A percentile compares a stretch with the other conserved stretches of the same genome.
Conservation (phyloP, 2,113 vertebrate genomes). For the Suncus etruscus region DNA sequence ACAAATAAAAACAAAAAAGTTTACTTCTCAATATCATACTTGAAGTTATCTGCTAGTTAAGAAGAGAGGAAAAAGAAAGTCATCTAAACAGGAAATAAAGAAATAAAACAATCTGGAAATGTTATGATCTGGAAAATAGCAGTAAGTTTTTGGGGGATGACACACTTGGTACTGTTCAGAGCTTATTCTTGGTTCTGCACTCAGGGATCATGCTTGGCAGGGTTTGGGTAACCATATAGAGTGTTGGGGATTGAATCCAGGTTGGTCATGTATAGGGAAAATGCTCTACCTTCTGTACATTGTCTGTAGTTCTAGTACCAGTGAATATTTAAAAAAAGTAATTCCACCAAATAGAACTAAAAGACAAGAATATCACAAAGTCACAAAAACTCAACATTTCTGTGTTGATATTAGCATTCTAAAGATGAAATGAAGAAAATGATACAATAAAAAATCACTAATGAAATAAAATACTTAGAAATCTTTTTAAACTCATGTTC, state of each 20-base stretch:
- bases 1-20: too few relatives aligned
- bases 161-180: too few relatives aligned
- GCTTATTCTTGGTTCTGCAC: too few relatives aligned
- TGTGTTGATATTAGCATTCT: background rate
- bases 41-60: background rate
- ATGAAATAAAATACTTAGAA: background rate
- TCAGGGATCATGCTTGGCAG: too few relatives aligned
- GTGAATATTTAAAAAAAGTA: too few relatives aligned
- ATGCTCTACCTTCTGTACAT: too few relatives aligned
- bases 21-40: background rate
- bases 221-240: too few relatives aligned
- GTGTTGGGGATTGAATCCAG: too few relatives aligned
- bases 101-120: slow-evolving; percentile 6
- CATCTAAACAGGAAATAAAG: slow-evolving; percentile 9
- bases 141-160: background rate
- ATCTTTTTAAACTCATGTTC: background rate
- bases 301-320: too few relatives aligned
- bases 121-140: background rate
- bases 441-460: background rate
- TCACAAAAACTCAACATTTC: slow-evolving; percentile 17
- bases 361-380: background rate
- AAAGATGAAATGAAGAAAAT: slow-evolving; percentile 4
- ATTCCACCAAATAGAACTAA: background rate
- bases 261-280: too few relatives aligned
- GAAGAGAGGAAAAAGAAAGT: slow-evolving; percentile 11